Conservation (phyloP, 2,797 vertebrate genomes). For the Bovichtus diacanthus region DNA sequence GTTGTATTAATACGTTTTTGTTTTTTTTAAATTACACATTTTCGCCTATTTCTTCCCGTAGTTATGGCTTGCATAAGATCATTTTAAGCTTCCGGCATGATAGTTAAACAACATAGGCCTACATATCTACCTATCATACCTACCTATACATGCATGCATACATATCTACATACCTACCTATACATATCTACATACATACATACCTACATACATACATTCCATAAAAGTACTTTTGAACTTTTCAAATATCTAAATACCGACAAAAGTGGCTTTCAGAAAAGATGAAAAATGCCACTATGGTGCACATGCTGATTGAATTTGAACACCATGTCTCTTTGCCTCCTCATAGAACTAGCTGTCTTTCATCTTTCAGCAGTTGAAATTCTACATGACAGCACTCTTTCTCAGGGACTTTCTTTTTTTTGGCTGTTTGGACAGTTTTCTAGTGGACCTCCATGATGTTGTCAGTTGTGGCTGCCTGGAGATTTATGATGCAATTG, state of each 20-base stretch:
- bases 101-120: too few relatives aligned
- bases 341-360: not conserved
- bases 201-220: too few relatives aligned
- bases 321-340: not conserved
- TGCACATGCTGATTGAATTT: not conserved
- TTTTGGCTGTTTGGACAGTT: constrained; percentile 45
- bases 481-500: constrained; percentile 62
- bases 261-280: not conserved
- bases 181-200: too few relatives aligned
- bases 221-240: not conserved
- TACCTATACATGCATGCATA: too few relatives aligned
- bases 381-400: constrained; percentile 38
- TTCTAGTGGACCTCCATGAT: constrained; percentile 34
- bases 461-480: constrained; percentile 30
- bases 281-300: not conserved
- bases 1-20: too few relatives aligned
- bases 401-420: constrained; percentile 33
- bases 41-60: too few relatives aligned
- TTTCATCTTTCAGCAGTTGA: constrained; percentile 18
- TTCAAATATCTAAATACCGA: not conserved
- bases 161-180: too few relatives aligned
- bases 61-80: too few relatives aligned
- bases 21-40: too few relatives aligned
- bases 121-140: too few relatives aligned
- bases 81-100: too few relatives aligned